Percentiles rank a stretch among this genome's conserved stretches.
phyloP scores from a whole-genome alignment of 1,140 invertebrate species.

The Eriocheir sinensis region DNA sequence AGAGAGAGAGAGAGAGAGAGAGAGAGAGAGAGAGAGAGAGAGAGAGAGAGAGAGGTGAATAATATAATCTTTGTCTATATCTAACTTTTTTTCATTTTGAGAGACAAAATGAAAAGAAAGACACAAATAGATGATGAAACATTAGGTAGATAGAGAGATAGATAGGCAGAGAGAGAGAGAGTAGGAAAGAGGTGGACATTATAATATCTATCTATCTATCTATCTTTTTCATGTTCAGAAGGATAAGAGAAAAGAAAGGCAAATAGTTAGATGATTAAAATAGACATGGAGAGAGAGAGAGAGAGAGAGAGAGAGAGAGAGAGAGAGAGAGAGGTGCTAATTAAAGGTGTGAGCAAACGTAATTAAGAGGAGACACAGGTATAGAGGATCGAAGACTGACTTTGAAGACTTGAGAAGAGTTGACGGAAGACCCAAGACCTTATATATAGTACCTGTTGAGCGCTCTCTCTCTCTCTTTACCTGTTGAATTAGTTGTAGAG shows the following conservation, averaged over 20 bases:
- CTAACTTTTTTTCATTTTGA: no score
- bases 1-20: no score
- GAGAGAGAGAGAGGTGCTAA: neutral
- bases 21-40: neutral
- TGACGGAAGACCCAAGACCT: no score
- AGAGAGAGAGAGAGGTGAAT: neutral
- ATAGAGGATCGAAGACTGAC: neutral
- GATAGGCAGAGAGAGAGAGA: conserved; percentile 37
- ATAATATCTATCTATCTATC: neutral
- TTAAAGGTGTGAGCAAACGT: neutral
- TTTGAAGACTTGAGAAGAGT: no score
- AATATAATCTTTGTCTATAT: no score
- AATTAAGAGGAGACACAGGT: neutral
- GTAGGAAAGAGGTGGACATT: neutral
- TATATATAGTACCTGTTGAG: no score
- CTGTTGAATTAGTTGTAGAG: no score
- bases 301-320: neutral
- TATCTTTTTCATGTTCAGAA: no score
- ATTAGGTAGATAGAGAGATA: conserved; percentile 45
- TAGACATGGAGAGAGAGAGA: no score
- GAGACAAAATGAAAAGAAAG: neutral
- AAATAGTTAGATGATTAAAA: no score
- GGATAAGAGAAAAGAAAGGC: no score
- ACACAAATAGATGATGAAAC: neutral
- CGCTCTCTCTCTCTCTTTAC: no score